phyloP scores from a whole-genome alignment of 2,797 vertebrate species.

The Huso huso region DNA sequence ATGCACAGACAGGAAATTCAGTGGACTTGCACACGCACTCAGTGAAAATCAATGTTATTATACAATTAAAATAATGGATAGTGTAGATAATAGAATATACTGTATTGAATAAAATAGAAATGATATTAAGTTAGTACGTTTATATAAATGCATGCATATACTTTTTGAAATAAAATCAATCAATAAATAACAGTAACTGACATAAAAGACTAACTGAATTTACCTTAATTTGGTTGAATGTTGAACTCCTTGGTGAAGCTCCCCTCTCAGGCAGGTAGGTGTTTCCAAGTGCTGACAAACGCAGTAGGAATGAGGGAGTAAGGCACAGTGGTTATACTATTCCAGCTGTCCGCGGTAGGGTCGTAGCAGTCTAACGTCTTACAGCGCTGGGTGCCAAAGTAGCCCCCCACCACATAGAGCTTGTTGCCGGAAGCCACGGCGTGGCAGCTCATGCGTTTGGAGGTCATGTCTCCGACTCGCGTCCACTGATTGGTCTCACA shows the following conservation, averaged over 20 bases:
- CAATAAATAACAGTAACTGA: slow-evolving; percentile 21
- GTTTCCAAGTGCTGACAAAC: slow-evolving; percentile 95
- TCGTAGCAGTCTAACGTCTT: slow-evolving; percentile 93
- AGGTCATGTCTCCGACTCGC: slow-evolving; percentile 87
- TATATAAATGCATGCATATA: background rate
- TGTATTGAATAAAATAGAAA: too few relatives aligned
- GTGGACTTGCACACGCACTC: too few relatives aligned
- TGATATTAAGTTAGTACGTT: too few relatives aligned
- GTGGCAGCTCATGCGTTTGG: slow-evolving; percentile 91
- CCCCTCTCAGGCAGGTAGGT: slow-evolving; percentile 69
- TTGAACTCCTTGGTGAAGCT: too few relatives aligned
- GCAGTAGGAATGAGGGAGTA: slow-evolving; percentile 91
- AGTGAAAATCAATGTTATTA: too few relatives aligned
- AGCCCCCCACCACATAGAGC: slow-evolving; percentile 88
- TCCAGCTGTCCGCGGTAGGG: slow-evolving; percentile 83
- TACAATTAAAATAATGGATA: too few relatives aligned
- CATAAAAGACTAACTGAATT: slow-evolving; percentile 11
- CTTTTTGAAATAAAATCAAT: background rate
- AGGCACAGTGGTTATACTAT: slow-evolving; percentile 89
- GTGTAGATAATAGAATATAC: too few relatives aligned
- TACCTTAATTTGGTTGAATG: too few relatives aligned
- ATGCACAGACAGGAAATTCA: too few relatives aligned
- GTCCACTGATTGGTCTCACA: slow-evolving; percentile 85
- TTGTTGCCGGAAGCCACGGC: slow-evolving; percentile 89
- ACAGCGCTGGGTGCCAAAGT: slow-evolving; percentile 88